A percentile compares a stretch with the other conserved stretches of the same genome.
Evolutionary conservation across 1,140 invertebrate genomes (phyloP).

Genomic region (Caenorhabditis brenneri): DNA sequence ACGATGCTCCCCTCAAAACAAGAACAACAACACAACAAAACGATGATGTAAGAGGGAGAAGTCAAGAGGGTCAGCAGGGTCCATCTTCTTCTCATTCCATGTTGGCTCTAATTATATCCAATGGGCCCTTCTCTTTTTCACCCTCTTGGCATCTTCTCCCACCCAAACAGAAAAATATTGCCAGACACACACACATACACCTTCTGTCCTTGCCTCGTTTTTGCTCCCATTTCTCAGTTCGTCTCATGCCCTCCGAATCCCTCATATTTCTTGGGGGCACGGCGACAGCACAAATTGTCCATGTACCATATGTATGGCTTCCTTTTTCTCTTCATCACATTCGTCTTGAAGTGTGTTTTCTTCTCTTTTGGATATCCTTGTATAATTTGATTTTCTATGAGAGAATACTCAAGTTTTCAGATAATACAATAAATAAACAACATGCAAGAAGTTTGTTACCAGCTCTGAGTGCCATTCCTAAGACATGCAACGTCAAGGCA

Average conservation of each 20-base stretch:
- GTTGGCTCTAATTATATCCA: conserved; percentile 43
- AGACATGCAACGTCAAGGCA: conserved; percentile 37
- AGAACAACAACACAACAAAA: background rate
- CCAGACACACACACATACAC: conserved; percentile 13
- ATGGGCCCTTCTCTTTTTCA: conserved; percentile 26
- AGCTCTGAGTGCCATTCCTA: conserved; percentile 1
- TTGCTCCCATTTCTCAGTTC: conserved; percentile 9
- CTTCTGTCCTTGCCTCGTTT: background rate
- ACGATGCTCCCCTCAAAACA: background rate
- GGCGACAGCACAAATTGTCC: conserved; percentile 8
- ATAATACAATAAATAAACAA: background rate
- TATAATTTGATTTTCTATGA: background rate
- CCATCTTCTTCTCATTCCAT: conserved; percentile 38
- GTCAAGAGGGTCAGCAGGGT: background rate
- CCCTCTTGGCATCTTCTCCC: conserved; percentile 15
- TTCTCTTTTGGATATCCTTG: background rate
- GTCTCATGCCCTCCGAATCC: background rate
- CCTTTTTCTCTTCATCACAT: background rate
- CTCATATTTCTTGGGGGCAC: background rate
- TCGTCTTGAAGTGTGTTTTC: background rate
- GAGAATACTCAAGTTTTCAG: background rate
- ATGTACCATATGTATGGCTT: conserved; percentile 20
- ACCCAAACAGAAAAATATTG: conserved; percentile 37
- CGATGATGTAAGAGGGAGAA: background rate
- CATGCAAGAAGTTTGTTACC: background rate